Evolutionary conservation across 2,888 invertebrate species (phyloP).

Genomic region (Drosophila testacea): DNA sequence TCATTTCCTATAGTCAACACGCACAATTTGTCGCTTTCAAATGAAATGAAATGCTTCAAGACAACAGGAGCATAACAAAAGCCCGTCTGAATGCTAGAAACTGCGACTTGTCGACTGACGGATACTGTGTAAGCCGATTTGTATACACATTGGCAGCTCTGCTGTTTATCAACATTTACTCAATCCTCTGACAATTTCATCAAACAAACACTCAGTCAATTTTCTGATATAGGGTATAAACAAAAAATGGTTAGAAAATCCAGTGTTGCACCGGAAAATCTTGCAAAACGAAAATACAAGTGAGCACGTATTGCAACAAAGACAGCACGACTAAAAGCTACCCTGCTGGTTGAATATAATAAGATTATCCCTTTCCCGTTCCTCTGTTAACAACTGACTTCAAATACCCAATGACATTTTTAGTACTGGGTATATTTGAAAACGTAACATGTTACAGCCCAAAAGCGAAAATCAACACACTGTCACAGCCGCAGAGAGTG

Average conservation of each 20-base stretch:
- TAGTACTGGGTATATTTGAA: constrained; percentile 18
- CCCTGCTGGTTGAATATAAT: constrained; percentile 6
- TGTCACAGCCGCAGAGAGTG: constrained; percentile 1
- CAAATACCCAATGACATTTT: neutral
- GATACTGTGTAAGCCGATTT: constrained; percentile 9
- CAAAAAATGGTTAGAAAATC: constrained; percentile 18
- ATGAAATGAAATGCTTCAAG: constrained; percentile 65
- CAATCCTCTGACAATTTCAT: neutral
- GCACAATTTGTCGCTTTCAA: constrained; percentile 77
- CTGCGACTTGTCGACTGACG: neutral
- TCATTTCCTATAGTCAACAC: constrained; percentile 79
- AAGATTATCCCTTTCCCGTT: neutral
- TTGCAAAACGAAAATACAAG: constrained; percentile 29
- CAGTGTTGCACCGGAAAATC: constrained; percentile 31
- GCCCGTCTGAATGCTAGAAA: neutral
- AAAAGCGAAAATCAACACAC: constrained; percentile 65
- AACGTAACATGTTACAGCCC: constrained; percentile 43
- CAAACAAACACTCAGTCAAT: neutral
- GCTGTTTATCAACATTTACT: constrained; percentile 4
- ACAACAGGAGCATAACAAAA: constrained; percentile 39
- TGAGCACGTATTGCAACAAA: neutral
- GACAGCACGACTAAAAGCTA: neutral
- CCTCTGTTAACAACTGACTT: neutral
- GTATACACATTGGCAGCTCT: too few species aligned
- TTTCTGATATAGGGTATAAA: constrained; percentile 5